Conservation (phyloP, 1,140 invertebrate species). For the Choristoneura fumiferana region DNA sequence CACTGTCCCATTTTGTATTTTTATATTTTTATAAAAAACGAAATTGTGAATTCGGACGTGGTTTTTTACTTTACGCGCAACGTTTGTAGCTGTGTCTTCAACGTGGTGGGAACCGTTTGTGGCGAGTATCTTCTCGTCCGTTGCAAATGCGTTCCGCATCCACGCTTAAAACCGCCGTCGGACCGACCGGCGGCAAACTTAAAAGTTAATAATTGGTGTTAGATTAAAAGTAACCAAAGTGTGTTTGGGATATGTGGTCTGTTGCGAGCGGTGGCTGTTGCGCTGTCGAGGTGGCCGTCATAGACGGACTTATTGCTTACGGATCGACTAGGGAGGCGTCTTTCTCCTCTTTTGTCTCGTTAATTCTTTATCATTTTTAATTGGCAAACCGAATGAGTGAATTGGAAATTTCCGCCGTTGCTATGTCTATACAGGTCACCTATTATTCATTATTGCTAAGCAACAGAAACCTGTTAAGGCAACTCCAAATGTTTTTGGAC, state of each 20-base stretch:
- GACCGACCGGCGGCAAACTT: constrained; percentile 20
- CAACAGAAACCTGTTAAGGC: too few relatives aligned
- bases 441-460: too few relatives aligned
- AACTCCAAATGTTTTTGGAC: too few relatives aligned
- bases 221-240: constrained; percentile 52
- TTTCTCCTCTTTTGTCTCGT: constrained; percentile 4
- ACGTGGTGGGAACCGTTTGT: constrained; percentile 20
- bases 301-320: constrained; percentile 4
- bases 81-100: constrained; percentile 38
- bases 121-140: neutral
- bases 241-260: constrained; percentile 69
- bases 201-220: constrained; percentile 56
- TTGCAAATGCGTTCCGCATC: neutral
- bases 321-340: neutral
- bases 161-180: constrained; percentile 29
- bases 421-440: too few relatives aligned
- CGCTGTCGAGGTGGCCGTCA: neutral
- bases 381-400: neutral
- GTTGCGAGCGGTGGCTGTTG: constrained; percentile 39
- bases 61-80: constrained; percentile 70
- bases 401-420: too few relatives aligned
- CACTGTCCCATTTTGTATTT: constrained; percentile 77
- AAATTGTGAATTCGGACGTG: constrained; percentile 70
- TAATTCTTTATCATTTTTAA: constrained; percentile 6
- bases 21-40: constrained; percentile 75